Base-by-base conservation (phyloP, 2,797 vertebrate species). In the Cirrhinus molitorella region DNA sequence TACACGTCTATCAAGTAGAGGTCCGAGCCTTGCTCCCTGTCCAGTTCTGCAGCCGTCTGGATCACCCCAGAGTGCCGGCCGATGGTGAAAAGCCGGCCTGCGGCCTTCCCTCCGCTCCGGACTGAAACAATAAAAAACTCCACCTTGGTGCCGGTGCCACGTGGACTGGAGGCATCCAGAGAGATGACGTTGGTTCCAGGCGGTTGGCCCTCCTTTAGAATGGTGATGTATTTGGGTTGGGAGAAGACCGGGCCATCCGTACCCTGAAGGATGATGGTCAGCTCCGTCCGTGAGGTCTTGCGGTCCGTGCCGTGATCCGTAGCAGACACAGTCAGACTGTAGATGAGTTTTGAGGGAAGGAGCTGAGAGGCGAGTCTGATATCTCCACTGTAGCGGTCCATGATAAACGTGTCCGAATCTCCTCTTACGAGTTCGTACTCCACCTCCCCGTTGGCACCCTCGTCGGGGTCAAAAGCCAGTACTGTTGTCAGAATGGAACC, bases 111-210 rank as follows among this genome's bases (percentile, higher is more conserved):
- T 1, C 95, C 95, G 0, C 97, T 97, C 1, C 94, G 96, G 1
- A 99, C 96, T 0, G 97, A 96, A 86, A 99, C 97, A 0, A 99
- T 98, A 87, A 97, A 99, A 91, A 98, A 99, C 91, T 99, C 98
- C 96, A 99, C 96, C 83, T 94, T 95, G 57, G 94, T 94, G 13
- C 94, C 94, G 0, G 96, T 93, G 80, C 97, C 97, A 14, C 96
- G 92, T 0, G 96, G 96, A 88, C 97, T 99, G 0, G 96, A 94
- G 1, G 98, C 98, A 21, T 97, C 97, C 75, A 99, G 94, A 0
- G 98, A 97, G 83, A 99, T 97, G 73, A 99, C 98, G 0, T 96
- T 96, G 34, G 98, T 99, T 78, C 98, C 98, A 0, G 98, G 95
- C 2, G 98, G 98, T 76, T 99, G 97, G 0, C 98, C 98, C 87